Evolutionary conservation across 2,113 vertebrate genomes (phyloP), one percentile per base, ranked within the genome.

Genomic region (Paralichthys olivaceus): DNA sequence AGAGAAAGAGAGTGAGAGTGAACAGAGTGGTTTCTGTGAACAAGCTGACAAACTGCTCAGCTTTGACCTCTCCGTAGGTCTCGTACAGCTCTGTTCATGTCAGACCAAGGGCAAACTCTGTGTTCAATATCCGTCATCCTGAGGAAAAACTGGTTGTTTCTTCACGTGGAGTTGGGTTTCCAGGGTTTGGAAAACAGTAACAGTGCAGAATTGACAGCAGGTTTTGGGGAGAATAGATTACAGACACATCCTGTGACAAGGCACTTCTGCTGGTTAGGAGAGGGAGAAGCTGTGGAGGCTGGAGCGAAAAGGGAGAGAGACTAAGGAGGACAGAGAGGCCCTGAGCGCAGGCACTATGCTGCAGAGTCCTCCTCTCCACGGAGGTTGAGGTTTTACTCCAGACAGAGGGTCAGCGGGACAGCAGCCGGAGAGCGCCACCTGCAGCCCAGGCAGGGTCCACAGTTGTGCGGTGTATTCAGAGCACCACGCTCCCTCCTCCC

Each of bases 221-320:
- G 37, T 65, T 66, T 29, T 23, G 62, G 56, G 59, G 22, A 61
- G 56, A 59, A 55, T 15, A 53, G 62, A 64, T 57, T 62, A 77
- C 72, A 84, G 80, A 84, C 60, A 72, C 77, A 26, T 88, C 72
- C 75, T 80, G 70, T 80, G 68, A 84, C 73, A 89, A 93, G 92
- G 92, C 92, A 93, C 92, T 90, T 88, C 22, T 12, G n/a, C 59
- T 83, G 74, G 61, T 75, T 51, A 74, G 63, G 43, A 78, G 69
- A 76, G 8, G 69, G 56, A 75, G 55, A 75, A 40, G 65, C 37
- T 72, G 54, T 55, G 60, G 57, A 40, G 20, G 75, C 70, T 62
- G 72, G 47, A 77, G 32, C 20, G 14, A 19, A 20, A 64, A 34
- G 14, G 13, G 58, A 22, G 29, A 63, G 40, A 34, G 28, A 17